Base-by-base conservation (phyloP, 2,888 invertebrate species). In the Apamea crenata region DNA sequence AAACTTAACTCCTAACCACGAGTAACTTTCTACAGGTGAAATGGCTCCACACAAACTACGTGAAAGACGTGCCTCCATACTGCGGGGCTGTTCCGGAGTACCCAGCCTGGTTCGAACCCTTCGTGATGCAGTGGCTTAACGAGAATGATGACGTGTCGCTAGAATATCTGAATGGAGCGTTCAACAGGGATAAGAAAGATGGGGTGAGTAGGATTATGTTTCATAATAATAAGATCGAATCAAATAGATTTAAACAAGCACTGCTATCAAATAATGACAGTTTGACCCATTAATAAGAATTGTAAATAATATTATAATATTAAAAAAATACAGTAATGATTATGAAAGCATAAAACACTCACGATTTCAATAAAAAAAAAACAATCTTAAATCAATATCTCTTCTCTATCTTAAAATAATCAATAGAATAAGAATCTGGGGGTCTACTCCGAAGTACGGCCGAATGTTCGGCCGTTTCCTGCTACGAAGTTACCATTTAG, bases 91-190 rank as follows among this genome's bases (percentile, higher is more conserved):
- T 99, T 83, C 99, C 99, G 14, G 99, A 99, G 95, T 99, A 99
- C 95, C 99, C 99, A 1, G 99, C 99, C 91, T 99, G 99, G 99
- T 99, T 99, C 95, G 99, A 99, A 95, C 99, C 99, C n/a, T 99
- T 99, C 96, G 99, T 99, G 67, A 99, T 99, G 99, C 99, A 99
- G 95, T 99, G 99, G 99, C 97, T 99, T 65, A 99, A 99, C 93
- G 99, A 99, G 95, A 99, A 99, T 94, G 99, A 99, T 93, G 99
- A 99, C 91, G 99, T 99, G 1, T 99, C 99, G 0, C 97, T 99
- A 93, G 99, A 99, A 95, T 99, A 99, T 96, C 98, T 99, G 87
- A 99, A 99, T 94, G 99, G 99, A 95, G 99, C 99, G 91, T 99
- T 99, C 96, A 99, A 99, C 95, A 98, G 99, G 95, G 99, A 99